These are phyloP conservation scores for Mythimna impura DNA, from an alignment of 2,888 invertebrate genomes.

Conservation along the genomic window DNA sequence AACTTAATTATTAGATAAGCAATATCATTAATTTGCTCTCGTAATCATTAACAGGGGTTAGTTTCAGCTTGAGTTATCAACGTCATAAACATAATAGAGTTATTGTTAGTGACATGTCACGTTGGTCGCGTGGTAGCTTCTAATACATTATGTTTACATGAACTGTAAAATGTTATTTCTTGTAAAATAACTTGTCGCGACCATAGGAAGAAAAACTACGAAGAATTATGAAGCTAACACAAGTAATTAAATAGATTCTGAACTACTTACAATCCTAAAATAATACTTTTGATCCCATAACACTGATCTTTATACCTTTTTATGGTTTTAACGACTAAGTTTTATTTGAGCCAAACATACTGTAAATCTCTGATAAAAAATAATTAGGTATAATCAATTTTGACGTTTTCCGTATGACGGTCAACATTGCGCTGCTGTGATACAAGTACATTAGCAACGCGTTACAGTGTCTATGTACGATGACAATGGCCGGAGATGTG, in stretches of 20 bases:
- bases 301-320: background rate
- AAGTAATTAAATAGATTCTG: background rate
- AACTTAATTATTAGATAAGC: slow-evolving; percentile 30
- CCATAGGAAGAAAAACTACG: background rate
- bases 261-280: background rate
- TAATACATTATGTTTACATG: background rate
- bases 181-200: background rate
- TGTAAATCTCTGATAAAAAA: background rate
- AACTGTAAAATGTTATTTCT: background rate
- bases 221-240: background rate
- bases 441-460: background rate
- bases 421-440: background rate
- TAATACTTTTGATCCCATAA: background rate
- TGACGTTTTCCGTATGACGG: background rate
- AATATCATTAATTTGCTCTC: slow-evolving; percentile 4
- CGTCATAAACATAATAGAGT: background rate
- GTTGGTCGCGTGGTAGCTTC: background rate
- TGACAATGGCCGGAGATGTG: background rate
- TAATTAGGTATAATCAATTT: background rate
- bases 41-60: background rate
- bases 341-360: no score
- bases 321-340: background rate
- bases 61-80: slow-evolving; percentile 1
- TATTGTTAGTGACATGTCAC: background rate
- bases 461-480: no score